phyloP scores from a whole-genome alignment of 2,888 invertebrate genomes.

The Amphipoea oculea region DNA sequence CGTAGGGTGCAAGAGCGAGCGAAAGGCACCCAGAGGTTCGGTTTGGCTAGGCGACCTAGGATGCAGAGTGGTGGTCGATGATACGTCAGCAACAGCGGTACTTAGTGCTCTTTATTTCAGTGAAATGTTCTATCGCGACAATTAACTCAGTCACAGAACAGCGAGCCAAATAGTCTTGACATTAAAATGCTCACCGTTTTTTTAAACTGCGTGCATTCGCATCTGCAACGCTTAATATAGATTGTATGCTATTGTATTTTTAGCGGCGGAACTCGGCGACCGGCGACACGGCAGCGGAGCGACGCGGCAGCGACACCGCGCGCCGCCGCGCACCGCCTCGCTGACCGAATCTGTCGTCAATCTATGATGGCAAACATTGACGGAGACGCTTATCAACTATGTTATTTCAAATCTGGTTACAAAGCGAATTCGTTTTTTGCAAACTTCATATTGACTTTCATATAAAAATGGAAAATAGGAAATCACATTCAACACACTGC shows the following conservation, averaged over 20 bases:
- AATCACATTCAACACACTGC: constrained; percentile 2
- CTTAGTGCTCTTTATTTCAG: neutral
- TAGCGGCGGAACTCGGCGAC: constrained; percentile 14
- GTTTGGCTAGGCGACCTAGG: too few species aligned
- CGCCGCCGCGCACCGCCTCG: neutral
- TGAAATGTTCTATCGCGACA: constrained; percentile 11
- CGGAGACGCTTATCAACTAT: neutral
- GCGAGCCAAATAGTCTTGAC: constrained; percentile 39
- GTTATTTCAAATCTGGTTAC: constrained; percentile 10
- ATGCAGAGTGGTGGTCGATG: too few species aligned
- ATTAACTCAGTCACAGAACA: constrained; percentile 21
- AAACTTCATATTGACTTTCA: neutral
- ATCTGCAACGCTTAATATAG: constrained; percentile 32
- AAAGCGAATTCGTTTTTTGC: neutral
- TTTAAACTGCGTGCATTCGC: constrained; percentile 24
- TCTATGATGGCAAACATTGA: neutral
- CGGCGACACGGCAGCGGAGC: constrained; percentile 7
- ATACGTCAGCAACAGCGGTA: neutral
- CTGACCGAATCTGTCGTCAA: neutral
- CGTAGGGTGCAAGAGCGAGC: too few species aligned
- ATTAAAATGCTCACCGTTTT: constrained; percentile 45
- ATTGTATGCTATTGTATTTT: constrained; percentile 39
- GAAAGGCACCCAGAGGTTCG: too few species aligned
- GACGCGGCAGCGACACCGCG: neutral
- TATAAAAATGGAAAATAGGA: neutral